Evolutionary conservation across 2,888 invertebrate genomes (phyloP).

Genomic region (Malacosoma neustria): DNA sequence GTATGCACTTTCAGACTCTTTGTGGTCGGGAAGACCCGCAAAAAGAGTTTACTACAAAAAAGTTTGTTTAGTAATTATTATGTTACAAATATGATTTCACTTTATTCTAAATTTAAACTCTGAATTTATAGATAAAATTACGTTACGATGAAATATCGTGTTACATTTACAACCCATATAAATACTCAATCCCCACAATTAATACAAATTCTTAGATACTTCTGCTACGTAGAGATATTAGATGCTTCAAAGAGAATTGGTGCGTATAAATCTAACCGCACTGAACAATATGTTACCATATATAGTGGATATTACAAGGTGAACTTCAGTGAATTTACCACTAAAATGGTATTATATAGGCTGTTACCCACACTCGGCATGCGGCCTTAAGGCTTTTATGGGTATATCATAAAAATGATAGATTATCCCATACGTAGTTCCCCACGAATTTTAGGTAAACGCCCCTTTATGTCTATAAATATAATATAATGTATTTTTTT

Average conservation of each 20-base stretch:
- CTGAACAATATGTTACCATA: conserved; percentile 27
- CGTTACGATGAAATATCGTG: no score
- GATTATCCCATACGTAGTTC: conserved; percentile 32
- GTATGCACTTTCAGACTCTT: no score
- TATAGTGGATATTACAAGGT: conserved; percentile 39
- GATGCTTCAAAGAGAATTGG: neutral
- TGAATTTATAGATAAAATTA: no score
- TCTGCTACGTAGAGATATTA: neutral
- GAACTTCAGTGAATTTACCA: conserved; percentile 51
- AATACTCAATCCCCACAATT: neutral
- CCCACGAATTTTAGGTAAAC: conserved; percentile 6
- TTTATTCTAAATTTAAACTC: no score
- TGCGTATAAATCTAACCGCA: conserved; percentile 2
- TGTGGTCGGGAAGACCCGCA: no score
- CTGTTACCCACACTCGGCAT: conserved; percentile 66
- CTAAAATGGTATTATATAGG: conserved; percentile 60
- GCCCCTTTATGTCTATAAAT: conserved; percentile 13
- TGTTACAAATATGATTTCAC: no score
- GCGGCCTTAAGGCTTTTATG: conserved; percentile 57
- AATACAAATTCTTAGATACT: neutral
- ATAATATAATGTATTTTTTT: no score
- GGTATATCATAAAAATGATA: conserved; percentile 65
- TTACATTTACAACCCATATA: no score
- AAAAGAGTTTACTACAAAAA: no score
- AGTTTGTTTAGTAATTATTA: no score